Evolutionary conservation across 2,888 invertebrate genomes (phyloP), one percentile per base, ranked within the genome.

Genomic region (Venusia cambrica): DNA sequence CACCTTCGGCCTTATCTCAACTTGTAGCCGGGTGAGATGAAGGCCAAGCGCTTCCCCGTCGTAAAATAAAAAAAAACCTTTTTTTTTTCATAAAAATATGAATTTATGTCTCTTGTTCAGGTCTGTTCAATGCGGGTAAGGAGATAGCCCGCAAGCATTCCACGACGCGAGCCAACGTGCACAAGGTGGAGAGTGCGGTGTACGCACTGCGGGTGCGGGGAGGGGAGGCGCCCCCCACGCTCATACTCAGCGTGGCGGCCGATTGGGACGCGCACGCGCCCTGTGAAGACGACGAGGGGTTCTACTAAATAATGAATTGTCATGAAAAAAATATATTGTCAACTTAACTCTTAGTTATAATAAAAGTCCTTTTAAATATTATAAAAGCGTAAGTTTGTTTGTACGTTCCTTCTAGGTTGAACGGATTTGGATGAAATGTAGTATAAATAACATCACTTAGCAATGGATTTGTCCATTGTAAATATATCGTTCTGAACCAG

Each of bases 101-200:
- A 16, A 11, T 4, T 5, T n/a, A n/a, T 25, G 6, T 26, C 4
- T 14, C 6, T 7, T 18, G 17, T 31, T 50, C 57, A 81, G 80
- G 79, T 17, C 37, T 80, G 18, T 67, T 56, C 31, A 60, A 70
- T 4, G 57, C 53, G 9, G 70, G 71, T 5, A 69, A 67, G 25
- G 94, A 95, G 59, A 72, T 96, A 18, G 78, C 88, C 5, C 89
- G 92, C 13, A 97, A 97, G 75, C 75, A 93, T 25, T 80, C 85
- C 17, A 91, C 92, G 0, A 88, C 96, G 26, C 90, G 91, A 18
- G 92, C 92, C 52, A 96, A 95, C 65, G 88, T 96, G 19, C 56
- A 88, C 1, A 97, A 97, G 79, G 94, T 95, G 59, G 97, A 97
- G 68, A 89, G 90, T 45, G 94, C 95, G 0, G 94, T 94, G 62